phyloP scores from a whole-genome alignment of 2,888 invertebrate genomes.

The Amblyjoppa fuscipennis region DNA sequence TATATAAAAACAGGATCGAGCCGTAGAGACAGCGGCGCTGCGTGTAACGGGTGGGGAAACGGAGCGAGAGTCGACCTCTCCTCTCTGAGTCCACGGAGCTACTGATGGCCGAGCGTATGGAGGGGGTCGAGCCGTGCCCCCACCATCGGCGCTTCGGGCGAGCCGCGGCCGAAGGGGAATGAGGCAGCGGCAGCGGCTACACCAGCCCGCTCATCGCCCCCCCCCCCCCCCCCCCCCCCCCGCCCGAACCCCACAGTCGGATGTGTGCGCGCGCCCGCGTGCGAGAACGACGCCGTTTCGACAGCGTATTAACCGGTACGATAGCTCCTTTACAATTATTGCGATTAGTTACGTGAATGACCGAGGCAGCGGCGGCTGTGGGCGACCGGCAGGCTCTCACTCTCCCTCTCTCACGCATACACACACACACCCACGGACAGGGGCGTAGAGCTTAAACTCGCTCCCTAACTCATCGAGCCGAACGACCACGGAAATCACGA shows the following conservation, averaged over 20 bases:
- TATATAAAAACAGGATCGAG: conserved; percentile 27
- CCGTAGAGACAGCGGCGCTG: conserved; percentile 20
- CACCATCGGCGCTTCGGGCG: conserved; percentile 47
- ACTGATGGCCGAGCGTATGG: conserved; percentile 80
- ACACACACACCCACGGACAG: not conserved
- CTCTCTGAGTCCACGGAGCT: conserved; percentile 79
- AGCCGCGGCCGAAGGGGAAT: conserved; percentile 35
- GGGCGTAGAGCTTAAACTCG: conserved; percentile 27
- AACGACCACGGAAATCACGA: conserved; percentile 79
- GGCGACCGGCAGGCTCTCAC: conserved; percentile 52
- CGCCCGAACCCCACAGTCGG: not conserved
- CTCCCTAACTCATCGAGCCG: conserved; percentile 36
- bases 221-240: conserved; percentile 61
- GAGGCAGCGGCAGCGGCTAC: conserved; percentile 35
- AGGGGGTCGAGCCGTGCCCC: conserved; percentile 78
- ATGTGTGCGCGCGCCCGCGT: conserved; percentile 56
- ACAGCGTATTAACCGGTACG: conserved; percentile 84
- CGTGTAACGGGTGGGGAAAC: conserved; percentile 42
- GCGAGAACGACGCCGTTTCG: conserved; percentile 75
- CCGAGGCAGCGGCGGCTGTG: conserved; percentile 79
- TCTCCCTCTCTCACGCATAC: not conserved
- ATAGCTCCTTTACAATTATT: conserved; percentile 85
- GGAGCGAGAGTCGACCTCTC: conserved; percentile 57
- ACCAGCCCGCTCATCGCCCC: conserved; percentile 42
- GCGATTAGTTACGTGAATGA: conserved; percentile 84